Evolutionary conservation across 1,140 invertebrate species (phyloP), one percentile per base, ranked within the genome.

Genomic region (Drosophila oshimai): DNA sequence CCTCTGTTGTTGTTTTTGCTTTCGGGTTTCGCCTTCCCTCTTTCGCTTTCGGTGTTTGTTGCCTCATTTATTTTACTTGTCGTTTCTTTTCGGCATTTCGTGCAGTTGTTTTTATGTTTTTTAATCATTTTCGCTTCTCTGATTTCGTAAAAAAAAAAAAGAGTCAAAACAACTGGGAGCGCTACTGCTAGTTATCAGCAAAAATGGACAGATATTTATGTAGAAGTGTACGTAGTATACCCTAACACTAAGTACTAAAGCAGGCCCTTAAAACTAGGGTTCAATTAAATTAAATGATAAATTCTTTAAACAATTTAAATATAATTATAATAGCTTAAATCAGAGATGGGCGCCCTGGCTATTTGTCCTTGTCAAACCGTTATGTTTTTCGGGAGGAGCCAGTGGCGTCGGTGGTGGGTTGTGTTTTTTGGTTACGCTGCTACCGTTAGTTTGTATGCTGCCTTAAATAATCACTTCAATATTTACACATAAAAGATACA

Each of bases 31-130:
- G 26, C 17, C 45, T 33, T 57, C 45, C 41, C 36, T 79, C 34
- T 34, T 80, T 54, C 47, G 77, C 74, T 65, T 65, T 83, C 50
- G 46, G 54, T 57, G 54, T 57, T 76, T 81, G 54, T 69, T 74
- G 78, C 61, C 80, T 84, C 74, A 86, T 84, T 86, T 87, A 87
- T 61, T 87, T 80, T 62, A 72, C 70, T 87, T 68, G 44, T 74
- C 50, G 50, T 64, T 67, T 64, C 42, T 74, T 53, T 37, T 67
- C 33, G 31, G 12, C 44, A 28, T 62, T 78, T 68, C 65, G 24
- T 67, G 71, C 44, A 9, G 28, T 80, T 64, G 51, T 79, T 64
- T 50, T 33, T 64, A 37, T 68, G 29, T 71, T 76, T 81, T 81
- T 62, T 62, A 83, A 81, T 84, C 53, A 83, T 83, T 74, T 75